phyloP scores from a whole-genome alignment of 2,888 invertebrate genomes.

The Phengaris arion region DNA sequence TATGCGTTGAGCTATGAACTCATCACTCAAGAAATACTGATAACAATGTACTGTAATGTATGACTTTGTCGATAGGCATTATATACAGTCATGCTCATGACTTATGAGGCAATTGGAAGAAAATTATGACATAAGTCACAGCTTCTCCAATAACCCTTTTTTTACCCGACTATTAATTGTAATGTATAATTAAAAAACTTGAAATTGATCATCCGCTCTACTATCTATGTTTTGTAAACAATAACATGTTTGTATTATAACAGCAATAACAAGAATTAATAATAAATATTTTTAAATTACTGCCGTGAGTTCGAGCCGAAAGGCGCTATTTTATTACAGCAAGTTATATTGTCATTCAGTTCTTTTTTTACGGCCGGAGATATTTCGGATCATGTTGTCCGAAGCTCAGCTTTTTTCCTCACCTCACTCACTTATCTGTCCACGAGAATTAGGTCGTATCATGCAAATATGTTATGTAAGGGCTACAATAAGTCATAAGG shows the following conservation, averaged over 20 bases:
- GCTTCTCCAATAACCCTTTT: background rate
- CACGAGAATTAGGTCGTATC: background rate
- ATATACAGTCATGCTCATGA: too few species aligned
- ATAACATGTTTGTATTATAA: background rate
- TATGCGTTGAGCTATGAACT: too few species aligned
- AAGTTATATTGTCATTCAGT: too few species aligned
- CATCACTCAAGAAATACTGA: too few species aligned
- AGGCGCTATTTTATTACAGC: too few species aligned
- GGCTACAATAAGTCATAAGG: slow-evolving; percentile 50
- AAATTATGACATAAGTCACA: too few species aligned
- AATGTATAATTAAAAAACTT: background rate
- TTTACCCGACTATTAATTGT: background rate
- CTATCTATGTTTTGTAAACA: background rate
- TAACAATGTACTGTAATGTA: too few species aligned
- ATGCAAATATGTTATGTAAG: slow-evolving; percentile 53
- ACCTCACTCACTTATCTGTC: background rate
- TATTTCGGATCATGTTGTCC: too few species aligned
- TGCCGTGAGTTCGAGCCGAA: too few species aligned
- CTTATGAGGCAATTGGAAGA: too few species aligned
- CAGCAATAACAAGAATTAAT: background rate
- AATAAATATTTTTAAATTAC: background rate
- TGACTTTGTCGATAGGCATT: background rate
- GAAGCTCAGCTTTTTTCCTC: background rate
- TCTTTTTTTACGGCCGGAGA: too few species aligned
- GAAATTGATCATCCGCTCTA: background rate